Conservation (phyloP, 2,888 invertebrate species). For the Diachrysia chrysitis region DNA sequence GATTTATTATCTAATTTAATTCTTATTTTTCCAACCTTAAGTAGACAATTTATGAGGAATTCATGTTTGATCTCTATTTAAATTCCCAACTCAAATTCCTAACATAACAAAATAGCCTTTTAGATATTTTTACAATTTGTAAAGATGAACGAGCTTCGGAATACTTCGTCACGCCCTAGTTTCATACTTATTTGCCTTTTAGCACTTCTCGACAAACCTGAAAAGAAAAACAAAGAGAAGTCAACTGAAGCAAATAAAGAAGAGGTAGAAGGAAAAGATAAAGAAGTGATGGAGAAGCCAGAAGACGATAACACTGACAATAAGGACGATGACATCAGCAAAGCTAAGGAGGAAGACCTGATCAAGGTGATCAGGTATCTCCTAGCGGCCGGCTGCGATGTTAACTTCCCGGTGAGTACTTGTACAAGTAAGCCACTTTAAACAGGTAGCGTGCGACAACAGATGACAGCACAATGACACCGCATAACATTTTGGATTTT, state of each 20-base stretch:
- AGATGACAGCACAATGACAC: too few relatives aligned
- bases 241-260: slow-evolving; percentile 29
- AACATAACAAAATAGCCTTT: too few relatives aligned
- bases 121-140: too few relatives aligned
- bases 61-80: too few relatives aligned
- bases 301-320: slow-evolving; percentile 42
- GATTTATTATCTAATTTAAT: too few relatives aligned
- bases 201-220: slow-evolving; percentile 75
- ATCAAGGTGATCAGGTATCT: slow-evolving; percentile 90
- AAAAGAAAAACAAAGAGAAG: slow-evolving; percentile 56
- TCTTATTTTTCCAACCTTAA: too few relatives aligned
- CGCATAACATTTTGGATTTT: too few relatives aligned
- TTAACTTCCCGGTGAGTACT: slow-evolving; percentile 91
- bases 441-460: too few relatives aligned
- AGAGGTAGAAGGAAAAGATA: slow-evolving; percentile 45
- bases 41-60: too few relatives aligned
- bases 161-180: not conserved
- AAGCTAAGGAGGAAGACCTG: slow-evolving; percentile 71
- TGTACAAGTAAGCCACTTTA: not conserved
- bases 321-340: slow-evolving; percentile 54
- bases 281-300: slow-evolving; percentile 47
- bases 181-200: slow-evolving; percentile 49
- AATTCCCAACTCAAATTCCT: too few relatives aligned
- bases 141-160: too few relatives aligned
- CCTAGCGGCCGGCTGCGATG: slow-evolving; percentile 94